Evolutionary conservation across 2,888 invertebrate species (phyloP).

Genomic region (Heliconius sara): DNA sequence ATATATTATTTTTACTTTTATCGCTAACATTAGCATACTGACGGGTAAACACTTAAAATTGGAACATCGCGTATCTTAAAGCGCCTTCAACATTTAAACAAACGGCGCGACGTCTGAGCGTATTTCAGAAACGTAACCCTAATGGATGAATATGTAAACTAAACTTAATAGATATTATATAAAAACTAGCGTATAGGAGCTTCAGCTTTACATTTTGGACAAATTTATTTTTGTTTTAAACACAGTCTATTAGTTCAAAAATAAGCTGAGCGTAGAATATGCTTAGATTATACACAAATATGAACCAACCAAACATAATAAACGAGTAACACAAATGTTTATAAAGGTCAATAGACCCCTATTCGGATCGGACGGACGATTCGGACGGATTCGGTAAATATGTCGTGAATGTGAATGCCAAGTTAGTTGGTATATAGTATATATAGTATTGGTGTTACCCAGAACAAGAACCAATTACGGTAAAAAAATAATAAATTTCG

Average conservation of each 20-base stretch:
- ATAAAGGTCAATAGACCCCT: neutral
- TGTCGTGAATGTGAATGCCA: neutral
- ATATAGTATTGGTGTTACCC: too few relatives aligned
- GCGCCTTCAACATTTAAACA: constrained; percentile 29
- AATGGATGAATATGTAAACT: constrained; percentile 19
- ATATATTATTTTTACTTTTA: too few relatives aligned
- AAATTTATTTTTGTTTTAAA: neutral
- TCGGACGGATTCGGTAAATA: neutral
- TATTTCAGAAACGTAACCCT: constrained; percentile 35
- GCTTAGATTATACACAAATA: neutral
- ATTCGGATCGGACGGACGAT: too few relatives aligned
- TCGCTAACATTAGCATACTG: constrained; percentile 11
- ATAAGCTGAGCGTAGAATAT: too few relatives aligned
- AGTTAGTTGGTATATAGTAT: too few relatives aligned
- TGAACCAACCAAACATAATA: neutral
- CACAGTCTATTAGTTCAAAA: too few relatives aligned
- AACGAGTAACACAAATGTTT: neutral
- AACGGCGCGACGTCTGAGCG: constrained; percentile 18
- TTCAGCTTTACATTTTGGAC: neutral
- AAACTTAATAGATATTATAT: neutral
- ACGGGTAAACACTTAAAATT: constrained; percentile 22
- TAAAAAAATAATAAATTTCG: too few relatives aligned
- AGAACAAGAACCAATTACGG: too few relatives aligned
- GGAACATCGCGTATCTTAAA: constrained; percentile 35
- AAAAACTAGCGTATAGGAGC: neutral